Evolutionary conservation across 2,113 vertebrate species (phyloP), one percentile per base, ranked within the genome.

Genomic region (Australoheros scitulus): DNA sequence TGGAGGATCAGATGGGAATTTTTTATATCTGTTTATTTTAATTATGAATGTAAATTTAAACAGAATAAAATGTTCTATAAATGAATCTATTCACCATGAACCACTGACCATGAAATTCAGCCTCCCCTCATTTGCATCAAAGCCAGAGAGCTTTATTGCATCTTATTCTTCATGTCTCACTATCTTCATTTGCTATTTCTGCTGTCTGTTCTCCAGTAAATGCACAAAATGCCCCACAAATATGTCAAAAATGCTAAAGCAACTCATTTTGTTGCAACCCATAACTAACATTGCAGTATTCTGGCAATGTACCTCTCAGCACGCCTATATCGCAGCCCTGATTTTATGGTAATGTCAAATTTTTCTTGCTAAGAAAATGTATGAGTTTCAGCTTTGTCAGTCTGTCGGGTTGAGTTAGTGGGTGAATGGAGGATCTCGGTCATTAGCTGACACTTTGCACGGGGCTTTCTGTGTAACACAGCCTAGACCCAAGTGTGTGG

Each of bases 381-480:
- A 38, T 65, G 20, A 82, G 26, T 89, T 85, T 81, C 58, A 52
- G 75, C 76, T 84, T 80, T 87, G 74, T 87, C 72, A 76, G 17
- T 77, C 84, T 80, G 88, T 87, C 88, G 77, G 60, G 55, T 76
- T 83, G 82, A 91, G 80, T 88, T 85, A 79, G 85, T 84, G 82
- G 79, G 76, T 87, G 85, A 92, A 82, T 55, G 78, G 87, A 88
- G 75, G 89, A 80, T 88, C 64, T 81, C 90, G 86, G 76, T 92
- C 87, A 88, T 92, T 92, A 90, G 82, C 57, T 78, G 84, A 88
- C 84, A 91, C 84, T 87, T 82, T 82, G 72, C 52, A 50, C 84
- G 90, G 81, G 55, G 61, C 43, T 77, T 64, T 80, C 60, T 65
- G 74, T 92, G 64, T 87, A 63, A 80, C 88, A 56, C 57, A 90